Base-by-base conservation (phyloP, 2,888 invertebrate genomes). In the Chloromyia formosa region DNA sequence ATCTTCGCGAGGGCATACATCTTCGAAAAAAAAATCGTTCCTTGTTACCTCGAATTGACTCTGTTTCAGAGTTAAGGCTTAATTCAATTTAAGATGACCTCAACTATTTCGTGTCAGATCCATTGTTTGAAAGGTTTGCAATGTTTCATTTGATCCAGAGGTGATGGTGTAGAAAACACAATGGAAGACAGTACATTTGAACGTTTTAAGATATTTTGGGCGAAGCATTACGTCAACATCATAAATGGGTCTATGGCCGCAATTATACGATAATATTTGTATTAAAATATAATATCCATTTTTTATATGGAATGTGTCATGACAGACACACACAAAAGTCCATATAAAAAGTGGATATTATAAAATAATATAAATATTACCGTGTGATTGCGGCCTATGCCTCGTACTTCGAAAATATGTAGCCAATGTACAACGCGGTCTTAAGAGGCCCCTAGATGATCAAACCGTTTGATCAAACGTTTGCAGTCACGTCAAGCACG, bases 1-100 rank as follows among this genome's bases (percentile, higher is more conserved):
- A 74, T 74, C 74, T 74, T 74, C 54, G 18, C 62, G 54, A 62
- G 54, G 9, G 61, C 64, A 74, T 71, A 56, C 35, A 71, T 71
- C 71, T 71, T 64, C 35, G 20, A 20, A 45, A 71, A 71, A 66
- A 66, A 66, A 45, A 66, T 22, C 35, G 45, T 66, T 66, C 66
- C 22, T 22, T 42, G 45, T 58, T 40, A 58, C 40, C 40, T 58
- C 14, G 22, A 18, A 40, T 45, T 66, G 45, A 23, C 71, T 71
- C 49, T 42, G 56, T 58, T 66, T 45, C 23, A 23, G 45, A 56
- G 71, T 71, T 71, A 71, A 40, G 71, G 71, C 71, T 71, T 71
- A 71, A 71, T 71, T 71, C 71, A 40, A 56, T 56, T 56, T 71
- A 40, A 35, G 56, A n/a, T 71, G 71, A 71, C 71, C 71, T 71